phyloP scores from a whole-genome alignment of 2,888 invertebrate genomes.

The Idaea straminata region DNA sequence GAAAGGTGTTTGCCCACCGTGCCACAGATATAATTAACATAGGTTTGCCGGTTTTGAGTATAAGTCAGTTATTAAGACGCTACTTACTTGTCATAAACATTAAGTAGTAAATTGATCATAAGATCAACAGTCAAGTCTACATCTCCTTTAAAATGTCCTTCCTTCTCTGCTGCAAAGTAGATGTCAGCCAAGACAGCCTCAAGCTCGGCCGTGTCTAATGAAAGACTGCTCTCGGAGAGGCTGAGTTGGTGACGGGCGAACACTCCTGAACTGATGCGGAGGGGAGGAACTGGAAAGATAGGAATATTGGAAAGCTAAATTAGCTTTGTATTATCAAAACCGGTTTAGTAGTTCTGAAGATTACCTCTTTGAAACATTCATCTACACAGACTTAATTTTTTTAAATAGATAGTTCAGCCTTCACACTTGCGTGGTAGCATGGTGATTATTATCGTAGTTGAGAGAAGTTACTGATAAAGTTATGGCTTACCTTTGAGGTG shows the following conservation, averaged over 20 bases:
- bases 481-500: constrained; percentile 80
- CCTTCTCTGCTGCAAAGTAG: constrained; percentile 86
- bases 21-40: no score
- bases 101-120: constrained; percentile 82
- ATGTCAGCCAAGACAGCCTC: constrained; percentile 87
- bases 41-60: no score
- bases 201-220: constrained; percentile 83
- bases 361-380: no score
- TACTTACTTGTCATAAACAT: constrained; percentile 84
- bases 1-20: no score
- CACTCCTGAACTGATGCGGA: constrained; percentile 83
- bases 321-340: no score
- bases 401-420: no score
- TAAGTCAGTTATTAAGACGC: background rate
- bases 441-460: no score
- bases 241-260: constrained; percentile 86
- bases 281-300: constrained; percentile 60
- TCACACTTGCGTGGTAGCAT: no score
- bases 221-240: constrained; percentile 83
- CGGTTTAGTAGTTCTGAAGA: no score
- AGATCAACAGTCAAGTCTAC: constrained; percentile 83
- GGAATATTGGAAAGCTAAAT: constrained; percentile 3
- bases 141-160: constrained; percentile 81
- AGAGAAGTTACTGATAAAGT: background rate
- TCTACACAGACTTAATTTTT: no score